These are phyloP conservation scores for Druon quercuslanigerum DNA, from an alignment of 1,140 invertebrate species.

Conservation along the genomic window DNA sequence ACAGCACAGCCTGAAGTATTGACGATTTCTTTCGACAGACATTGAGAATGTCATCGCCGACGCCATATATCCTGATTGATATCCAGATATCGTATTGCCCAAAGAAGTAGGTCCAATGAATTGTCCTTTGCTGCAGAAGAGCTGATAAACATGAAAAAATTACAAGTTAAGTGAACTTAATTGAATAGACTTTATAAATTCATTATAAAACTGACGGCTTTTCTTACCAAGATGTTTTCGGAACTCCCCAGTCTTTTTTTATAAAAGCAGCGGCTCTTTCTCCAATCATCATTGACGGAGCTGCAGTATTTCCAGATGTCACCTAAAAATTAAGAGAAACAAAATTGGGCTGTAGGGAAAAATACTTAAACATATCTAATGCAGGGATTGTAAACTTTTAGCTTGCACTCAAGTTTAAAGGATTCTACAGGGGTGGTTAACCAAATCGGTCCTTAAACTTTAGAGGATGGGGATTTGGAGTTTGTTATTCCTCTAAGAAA, in stretches of 20 bases:
- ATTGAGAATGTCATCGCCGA: background rate
- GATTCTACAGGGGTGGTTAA: no score
- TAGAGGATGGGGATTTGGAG: no score
- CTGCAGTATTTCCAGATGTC: slow-evolving; percentile 74
- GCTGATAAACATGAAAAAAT: slow-evolving; percentile 59
- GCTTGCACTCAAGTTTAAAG: no score
- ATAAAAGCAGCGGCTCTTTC: slow-evolving; percentile 75
- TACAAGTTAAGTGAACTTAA: background rate
- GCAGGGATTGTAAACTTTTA: no score
- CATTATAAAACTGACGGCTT: slow-evolving; percentile 35
- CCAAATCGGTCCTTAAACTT: no score
- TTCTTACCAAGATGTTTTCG: slow-evolving; percentile 62
- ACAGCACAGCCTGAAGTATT: no score
- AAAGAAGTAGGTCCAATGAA: slow-evolving; percentile 65
- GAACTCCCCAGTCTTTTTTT: slow-evolving; percentile 70
- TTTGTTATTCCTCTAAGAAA: no score
- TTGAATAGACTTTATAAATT: background rate
- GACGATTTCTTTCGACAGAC: no score
- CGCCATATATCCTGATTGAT: background rate
- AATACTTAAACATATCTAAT: no score
- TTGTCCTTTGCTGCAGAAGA: slow-evolving; percentile 55
- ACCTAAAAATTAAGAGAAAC: slow-evolving; percentile 55
- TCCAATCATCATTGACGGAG: slow-evolving; percentile 78
- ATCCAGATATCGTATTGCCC: slow-evolving; percentile 68
- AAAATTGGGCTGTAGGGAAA: background rate